A percentile compares a stretch with the other conserved stretches of the same genome.
Conservation (phyloP, 1,140 invertebrate species). For the Cydia fagiglandana region DNA sequence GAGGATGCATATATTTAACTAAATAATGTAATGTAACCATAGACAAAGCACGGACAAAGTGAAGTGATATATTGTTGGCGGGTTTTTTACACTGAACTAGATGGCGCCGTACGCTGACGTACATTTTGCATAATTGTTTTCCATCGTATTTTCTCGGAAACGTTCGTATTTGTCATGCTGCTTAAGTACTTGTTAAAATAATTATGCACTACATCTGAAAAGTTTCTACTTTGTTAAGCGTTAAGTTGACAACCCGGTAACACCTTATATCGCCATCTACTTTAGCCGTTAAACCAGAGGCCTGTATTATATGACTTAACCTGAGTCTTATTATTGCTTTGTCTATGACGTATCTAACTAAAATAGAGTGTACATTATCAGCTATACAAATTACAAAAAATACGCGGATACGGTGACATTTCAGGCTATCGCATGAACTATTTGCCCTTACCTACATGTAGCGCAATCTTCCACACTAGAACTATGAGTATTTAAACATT, state of each 20-base stretch:
- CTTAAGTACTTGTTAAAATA: no score
- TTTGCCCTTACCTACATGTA: conserved; percentile 15
- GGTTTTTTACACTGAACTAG: no score
- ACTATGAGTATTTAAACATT: background rate
- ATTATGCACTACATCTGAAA: no score
- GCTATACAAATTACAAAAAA: conserved; percentile 1
- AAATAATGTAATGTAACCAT: background rate
- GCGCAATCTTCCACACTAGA: background rate
- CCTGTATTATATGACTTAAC: background rate
- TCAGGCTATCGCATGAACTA: conserved; percentile 6
- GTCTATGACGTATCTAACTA: background rate
- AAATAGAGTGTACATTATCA: background rate
- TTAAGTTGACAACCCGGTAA: background rate
- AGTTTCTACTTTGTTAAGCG: no score
- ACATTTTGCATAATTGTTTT: no score
- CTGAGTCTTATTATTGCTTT: background rate
- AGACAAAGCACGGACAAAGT: background rate
- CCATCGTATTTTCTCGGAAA: no score
- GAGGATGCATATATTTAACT: background rate
- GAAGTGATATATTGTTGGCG: background rate
- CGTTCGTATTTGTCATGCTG: no score
- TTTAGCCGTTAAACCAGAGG: background rate
- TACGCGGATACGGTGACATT: background rate
- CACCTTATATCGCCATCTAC: background rate
- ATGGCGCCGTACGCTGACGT: no score